Percentiles rank a stretch among this genome's conserved stretches.
Conservation (phyloP, 2,113 vertebrate genomes). For the Theristicus caerulescens region DNA sequence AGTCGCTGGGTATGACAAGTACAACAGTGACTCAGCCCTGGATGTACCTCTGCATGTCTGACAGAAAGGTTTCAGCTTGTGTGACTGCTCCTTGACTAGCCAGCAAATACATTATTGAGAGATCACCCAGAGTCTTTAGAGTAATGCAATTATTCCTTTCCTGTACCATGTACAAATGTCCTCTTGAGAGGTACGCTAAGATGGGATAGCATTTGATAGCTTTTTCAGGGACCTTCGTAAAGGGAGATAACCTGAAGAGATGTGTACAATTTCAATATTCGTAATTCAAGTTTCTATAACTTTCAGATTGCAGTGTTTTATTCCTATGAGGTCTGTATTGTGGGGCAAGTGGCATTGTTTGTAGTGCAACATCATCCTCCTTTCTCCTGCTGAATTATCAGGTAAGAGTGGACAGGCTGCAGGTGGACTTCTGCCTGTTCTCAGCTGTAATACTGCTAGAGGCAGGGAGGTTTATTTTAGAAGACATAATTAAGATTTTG, state of each 20-base stretch:
- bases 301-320: background rate
- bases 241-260: background rate
- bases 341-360: background rate
- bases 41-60: accelerated
- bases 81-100: background rate
- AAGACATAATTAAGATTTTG: background rate
- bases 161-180: background rate
- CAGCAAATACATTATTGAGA: background rate
- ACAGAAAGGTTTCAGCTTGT: background rate
- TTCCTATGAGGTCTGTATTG: background rate
- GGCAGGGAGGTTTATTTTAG: background rate
- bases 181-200: background rate
- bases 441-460: background rate
- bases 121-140: background rate
- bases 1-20: background rate
- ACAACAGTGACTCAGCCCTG: background rate
- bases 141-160: background rate
- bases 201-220: background rate
- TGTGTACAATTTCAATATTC: background rate
- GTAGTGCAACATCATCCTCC: background rate
- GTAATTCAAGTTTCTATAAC: background rate
- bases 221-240: background rate
- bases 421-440: background rate
- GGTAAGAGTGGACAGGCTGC: too few relatives aligned
- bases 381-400: background rate